Conservation (phyloP, 2,113 vertebrate genomes). For the Triplophysa tibetana region DNA sequence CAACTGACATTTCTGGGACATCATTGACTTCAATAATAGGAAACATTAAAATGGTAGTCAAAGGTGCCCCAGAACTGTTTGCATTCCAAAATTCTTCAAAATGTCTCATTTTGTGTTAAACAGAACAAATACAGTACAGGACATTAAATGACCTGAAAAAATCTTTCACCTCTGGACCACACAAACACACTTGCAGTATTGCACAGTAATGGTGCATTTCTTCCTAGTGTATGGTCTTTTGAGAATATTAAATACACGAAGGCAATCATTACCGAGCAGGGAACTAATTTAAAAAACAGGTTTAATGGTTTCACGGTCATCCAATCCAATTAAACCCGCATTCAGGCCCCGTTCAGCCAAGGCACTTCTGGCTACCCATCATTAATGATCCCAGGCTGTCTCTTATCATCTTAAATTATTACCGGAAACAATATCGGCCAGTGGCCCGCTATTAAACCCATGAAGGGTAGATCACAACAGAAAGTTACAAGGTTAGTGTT, state of each 20-base stretch:
- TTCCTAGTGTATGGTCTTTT: neutral
- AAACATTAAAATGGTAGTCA: no score
- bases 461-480: neutral
- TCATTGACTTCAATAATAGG: no score
- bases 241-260: neutral
- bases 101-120: no score
- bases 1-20: no score
- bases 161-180: neutral
- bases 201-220: neutral
- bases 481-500: neutral
- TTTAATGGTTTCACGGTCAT: neutral
- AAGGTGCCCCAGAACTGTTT: no score
- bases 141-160: neutral
- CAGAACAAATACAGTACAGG: no score
- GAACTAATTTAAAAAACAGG: neutral
- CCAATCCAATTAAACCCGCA: neutral
- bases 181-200: neutral
- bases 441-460: neutral
- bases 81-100: no score
- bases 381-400: neutral
- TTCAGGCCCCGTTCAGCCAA: neutral
- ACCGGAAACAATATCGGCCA: neutral
- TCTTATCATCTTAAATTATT: neutral
- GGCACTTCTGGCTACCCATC: neutral
- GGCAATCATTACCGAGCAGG: neutral